Evolutionary conservation across 2,113 vertebrate genomes (phyloP).

Genomic region (Siniperca knerii): DNA sequence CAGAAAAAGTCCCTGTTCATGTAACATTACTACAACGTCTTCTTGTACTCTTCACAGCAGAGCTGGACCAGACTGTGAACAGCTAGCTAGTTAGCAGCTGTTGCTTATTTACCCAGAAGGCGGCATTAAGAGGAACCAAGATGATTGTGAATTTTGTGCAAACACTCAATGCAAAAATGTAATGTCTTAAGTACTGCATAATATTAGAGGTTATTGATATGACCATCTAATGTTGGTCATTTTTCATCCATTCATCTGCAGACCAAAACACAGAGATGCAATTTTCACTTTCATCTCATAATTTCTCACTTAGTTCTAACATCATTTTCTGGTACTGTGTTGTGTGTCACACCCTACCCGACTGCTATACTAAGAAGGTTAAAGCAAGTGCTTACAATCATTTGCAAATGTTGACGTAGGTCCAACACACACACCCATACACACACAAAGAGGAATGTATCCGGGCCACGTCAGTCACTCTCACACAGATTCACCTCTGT

Average conservation of each 20-base stretch:
- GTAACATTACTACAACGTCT: too few species aligned
- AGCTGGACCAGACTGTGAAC: too few species aligned
- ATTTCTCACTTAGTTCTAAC: background rate
- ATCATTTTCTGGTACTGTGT: background rate
- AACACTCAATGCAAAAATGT: too few species aligned
- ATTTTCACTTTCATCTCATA: background rate
- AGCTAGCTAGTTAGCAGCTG: too few species aligned
- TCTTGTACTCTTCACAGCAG: too few species aligned
- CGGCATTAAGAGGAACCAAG: background rate
- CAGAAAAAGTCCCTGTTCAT: too few species aligned
- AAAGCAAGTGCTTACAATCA: conserved; percentile 9
- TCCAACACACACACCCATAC: background rate
- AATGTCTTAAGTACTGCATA: background rate
- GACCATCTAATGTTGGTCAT: background rate
- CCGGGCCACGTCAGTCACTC: conserved; percentile 32
- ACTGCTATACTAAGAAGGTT: background rate
- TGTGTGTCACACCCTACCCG: background rate
- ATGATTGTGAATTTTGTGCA: background rate
- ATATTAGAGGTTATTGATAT: background rate
- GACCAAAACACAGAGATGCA: background rate
- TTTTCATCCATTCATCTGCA: background rate
- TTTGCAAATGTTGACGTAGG: conserved; percentile 34
- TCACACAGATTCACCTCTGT: conserved; percentile 34
- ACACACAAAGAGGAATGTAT: conserved; percentile 21
- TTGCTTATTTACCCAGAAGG: too few species aligned